Conservation (phyloP, 2,113 vertebrate species). For the Triplophysa dalaica region DNA sequence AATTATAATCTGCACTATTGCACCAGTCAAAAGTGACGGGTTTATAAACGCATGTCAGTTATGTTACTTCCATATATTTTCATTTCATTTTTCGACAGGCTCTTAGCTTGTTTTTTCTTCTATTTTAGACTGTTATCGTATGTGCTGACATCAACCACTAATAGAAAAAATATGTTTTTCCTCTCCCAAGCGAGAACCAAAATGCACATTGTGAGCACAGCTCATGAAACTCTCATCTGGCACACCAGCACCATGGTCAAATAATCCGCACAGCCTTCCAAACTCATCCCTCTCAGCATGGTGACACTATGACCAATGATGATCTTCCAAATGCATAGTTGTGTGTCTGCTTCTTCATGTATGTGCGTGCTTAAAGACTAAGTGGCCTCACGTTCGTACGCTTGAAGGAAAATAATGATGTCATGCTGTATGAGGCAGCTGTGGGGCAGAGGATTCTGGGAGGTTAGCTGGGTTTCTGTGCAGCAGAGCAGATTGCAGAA, state of each 20-base stretch:
- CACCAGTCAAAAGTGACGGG: background rate
- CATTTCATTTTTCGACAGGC: constrained; percentile 6
- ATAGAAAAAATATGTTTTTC: constrained; percentile 39
- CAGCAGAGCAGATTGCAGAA: constrained; percentile 54
- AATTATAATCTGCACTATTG: background rate
- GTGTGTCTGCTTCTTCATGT: constrained; percentile 18
- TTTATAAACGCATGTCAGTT: constrained; percentile 3
- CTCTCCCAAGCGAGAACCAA: constrained; percentile 20
- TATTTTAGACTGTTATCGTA: background rate
- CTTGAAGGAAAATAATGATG: constrained; percentile 64
- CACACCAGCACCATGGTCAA: constrained; percentile 20
- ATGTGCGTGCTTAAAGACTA: constrained; percentile 26
- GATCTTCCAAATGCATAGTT: constrained; percentile 17
- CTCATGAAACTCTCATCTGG: constrained; percentile 26
- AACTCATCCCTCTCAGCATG: constrained; percentile 28
- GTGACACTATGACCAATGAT: constrained; percentile 40
- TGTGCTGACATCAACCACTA: constrained; percentile 16
- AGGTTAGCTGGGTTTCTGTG: constrained; percentile 51
- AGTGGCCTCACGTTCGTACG: constrained; percentile 32
- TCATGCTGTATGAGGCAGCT: constrained; percentile 61
- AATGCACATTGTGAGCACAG: background rate
- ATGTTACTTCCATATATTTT: constrained; percentile 1
- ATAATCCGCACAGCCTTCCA: background rate
- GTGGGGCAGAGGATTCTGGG: constrained; percentile 28
- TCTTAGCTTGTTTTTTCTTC: background rate